A percentile compares a stretch with the other conserved stretches of the same genome.
These are phyloP conservation scores for Phenganax marumi DNA, from an alignment of 92 coral and sea anemone species.

Conservation along the genomic window DNA sequence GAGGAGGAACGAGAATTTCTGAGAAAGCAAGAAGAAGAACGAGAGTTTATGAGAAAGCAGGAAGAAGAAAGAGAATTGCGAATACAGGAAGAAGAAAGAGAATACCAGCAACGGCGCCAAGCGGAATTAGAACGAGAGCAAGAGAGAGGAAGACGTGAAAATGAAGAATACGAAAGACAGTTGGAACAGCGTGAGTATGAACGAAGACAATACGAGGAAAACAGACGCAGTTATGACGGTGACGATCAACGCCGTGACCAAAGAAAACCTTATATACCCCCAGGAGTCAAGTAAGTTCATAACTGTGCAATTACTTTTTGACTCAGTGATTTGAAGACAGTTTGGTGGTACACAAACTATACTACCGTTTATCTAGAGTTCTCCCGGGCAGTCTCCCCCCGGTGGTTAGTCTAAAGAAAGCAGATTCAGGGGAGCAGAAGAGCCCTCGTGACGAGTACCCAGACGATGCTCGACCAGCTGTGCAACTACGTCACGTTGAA, in stretches of 20 bases:
- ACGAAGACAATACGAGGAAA: conserved; percentile 45
- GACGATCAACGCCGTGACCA: conserved; percentile 30
- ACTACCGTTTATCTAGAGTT: background rate
- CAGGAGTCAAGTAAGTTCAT: conserved; percentile 39
- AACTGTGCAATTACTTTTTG: background rate
- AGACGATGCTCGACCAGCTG: conserved; percentile 28
- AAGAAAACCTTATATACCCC: conserved; percentile 41
- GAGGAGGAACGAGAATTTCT: conserved; percentile 16
- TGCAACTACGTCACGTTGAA: conserved; percentile 78
- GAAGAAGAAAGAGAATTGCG: conserved; percentile 3
- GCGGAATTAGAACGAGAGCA: conserved; percentile 27
- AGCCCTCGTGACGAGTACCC: conserved; percentile 76
- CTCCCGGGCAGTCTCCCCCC: conserved; percentile 32
- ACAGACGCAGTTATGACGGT: conserved; percentile 38
- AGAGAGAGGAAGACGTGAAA: conserved; percentile 24
- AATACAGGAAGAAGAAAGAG: conserved; percentile 1
- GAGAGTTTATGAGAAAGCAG: background rate
- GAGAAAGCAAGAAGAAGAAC: conserved; percentile 17
- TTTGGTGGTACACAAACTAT: no score
- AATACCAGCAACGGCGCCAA: conserved; percentile 3
- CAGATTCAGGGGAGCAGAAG: conserved; percentile 45
- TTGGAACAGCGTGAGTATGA: conserved; percentile 40
- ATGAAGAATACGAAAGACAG: conserved; percentile 40
- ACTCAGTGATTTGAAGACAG: no score
- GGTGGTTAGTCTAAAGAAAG: conserved; percentile 29